These are phyloP conservation scores for Machimus rusticus DNA, from an alignment of 2,888 invertebrate species.

Conservation along the genomic window DNA sequence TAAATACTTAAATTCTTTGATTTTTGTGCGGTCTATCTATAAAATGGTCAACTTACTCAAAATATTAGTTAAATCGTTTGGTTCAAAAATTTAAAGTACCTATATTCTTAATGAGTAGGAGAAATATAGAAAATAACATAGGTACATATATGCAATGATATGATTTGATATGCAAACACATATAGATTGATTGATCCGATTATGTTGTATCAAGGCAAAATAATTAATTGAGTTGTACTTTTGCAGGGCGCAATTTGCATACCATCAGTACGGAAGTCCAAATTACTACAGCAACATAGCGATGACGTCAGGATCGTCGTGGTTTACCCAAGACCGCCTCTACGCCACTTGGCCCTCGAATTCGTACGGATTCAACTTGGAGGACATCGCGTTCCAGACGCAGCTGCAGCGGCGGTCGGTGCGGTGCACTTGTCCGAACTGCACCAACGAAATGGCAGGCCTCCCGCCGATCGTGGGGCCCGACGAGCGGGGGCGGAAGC, in stretches of 20 bases:
- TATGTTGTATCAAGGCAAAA: not conserved
- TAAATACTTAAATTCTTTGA: no score
- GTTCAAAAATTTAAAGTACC: no score
- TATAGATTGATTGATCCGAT: not conserved
- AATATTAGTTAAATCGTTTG: no score
- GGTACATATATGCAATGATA: no score
- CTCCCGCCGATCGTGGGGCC: conserved; percentile 75
- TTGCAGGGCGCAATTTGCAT: conserved; percentile 59
- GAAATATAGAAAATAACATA: no score
- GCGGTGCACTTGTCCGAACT: conserved; percentile 83
- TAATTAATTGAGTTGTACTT: not conserved
- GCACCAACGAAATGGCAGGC: conserved; percentile 79
- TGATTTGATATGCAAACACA: no score
- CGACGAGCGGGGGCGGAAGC: conserved; percentile 79
- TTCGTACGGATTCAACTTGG: conserved; percentile 54
- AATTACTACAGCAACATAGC: conserved; percentile 61
- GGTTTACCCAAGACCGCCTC: conserved; percentile 60
- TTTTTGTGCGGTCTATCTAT: no score
- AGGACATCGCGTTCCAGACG: conserved; percentile 61
- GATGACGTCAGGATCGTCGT: conserved; percentile 57
- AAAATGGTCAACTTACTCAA: no score
- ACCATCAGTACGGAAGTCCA: conserved; percentile 60
- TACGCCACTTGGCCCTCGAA: conserved; percentile 58
- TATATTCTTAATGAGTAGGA: no score
- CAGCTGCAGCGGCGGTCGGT: conserved; percentile 75